Conservation (phyloP, 2,888 invertebrate species). For the Catocala fraxini region DNA sequence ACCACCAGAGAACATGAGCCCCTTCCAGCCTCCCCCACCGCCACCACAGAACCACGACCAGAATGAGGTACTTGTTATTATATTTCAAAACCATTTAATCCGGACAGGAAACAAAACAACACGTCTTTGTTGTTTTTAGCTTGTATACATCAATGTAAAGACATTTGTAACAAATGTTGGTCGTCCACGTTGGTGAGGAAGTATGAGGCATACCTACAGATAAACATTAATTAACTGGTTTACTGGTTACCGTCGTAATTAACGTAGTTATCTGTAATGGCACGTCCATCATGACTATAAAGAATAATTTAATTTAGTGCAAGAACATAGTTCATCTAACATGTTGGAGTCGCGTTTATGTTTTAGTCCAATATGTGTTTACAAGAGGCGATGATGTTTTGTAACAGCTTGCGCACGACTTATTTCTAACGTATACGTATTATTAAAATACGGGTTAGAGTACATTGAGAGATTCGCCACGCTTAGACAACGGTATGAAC, state of each 20-base stretch:
- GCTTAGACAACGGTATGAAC: conserved; percentile 22
- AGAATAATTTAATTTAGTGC: conserved; percentile 13
- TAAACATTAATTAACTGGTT: neutral
- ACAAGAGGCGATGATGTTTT: neutral
- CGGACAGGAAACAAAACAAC: neutral
- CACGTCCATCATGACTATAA: conserved; percentile 18
- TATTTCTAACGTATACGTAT: no score
- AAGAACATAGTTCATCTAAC: neutral
- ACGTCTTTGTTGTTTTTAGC: neutral
- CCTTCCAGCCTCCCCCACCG: conserved; percentile 75
- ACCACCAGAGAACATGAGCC: conserved; percentile 69
- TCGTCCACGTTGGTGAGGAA: neutral
- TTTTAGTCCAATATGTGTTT: neutral
- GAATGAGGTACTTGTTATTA: conserved; percentile 61
- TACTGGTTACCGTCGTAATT: conserved; percentile 4
- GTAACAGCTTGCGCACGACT: no score
- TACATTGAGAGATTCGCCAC: conserved; percentile 14
- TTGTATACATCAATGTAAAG: no score
- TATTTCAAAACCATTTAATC: neutral
- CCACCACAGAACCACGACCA: conserved; percentile 75
- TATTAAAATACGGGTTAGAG: no score
- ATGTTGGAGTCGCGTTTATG: conserved; percentile 2
- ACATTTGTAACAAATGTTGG: neutral
- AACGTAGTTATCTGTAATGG: conserved; percentile 5
- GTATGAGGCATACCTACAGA: neutral